phyloP scores from a whole-genome alignment of 2,797 vertebrate genomes.

The Eulemur coronatus region DNA sequence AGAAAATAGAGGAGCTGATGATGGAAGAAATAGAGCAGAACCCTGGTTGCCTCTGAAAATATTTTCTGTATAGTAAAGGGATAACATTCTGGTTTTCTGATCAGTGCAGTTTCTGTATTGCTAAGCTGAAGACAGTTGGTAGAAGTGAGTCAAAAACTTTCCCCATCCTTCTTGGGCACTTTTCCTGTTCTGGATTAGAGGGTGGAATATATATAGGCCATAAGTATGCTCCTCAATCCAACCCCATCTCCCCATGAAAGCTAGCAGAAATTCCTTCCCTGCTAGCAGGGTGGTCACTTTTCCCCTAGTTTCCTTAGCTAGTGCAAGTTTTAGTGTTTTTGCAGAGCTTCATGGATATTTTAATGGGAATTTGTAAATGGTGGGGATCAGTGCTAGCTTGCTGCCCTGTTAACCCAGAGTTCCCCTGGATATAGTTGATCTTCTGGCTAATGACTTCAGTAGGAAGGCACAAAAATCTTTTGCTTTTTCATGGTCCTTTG shows the following conservation, averaged over 20 bases:
- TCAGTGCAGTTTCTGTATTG: neutral
- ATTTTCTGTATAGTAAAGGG: neutral
- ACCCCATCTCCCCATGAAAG: neutral
- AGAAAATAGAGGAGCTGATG: neutral
- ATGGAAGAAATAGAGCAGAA: conserved; percentile 2
- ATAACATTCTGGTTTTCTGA: conserved; percentile 2
- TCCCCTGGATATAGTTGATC: neutral
- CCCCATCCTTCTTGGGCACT: neutral
- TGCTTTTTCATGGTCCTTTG: conserved; percentile 9
- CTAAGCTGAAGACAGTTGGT: neutral
- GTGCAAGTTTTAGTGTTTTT: conserved; percentile 3
- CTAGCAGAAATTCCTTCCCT: neutral
- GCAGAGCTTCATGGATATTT: neutral
- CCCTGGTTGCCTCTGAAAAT: neutral
- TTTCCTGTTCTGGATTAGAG: neutral
- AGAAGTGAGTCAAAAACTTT: conserved; percentile 40
- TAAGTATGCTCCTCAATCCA: neutral
- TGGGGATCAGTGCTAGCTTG: conserved; percentile 7
- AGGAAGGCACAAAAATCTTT: conserved; percentile 14
- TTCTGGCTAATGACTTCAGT: conserved; percentile 19
- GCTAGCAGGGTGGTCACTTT: neutral
- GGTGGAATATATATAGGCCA: neutral
- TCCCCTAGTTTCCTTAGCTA: neutral
- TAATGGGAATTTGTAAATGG: neutral
- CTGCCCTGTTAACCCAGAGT: neutral